A percentile compares a stretch with the other conserved stretches of the same genome.
phyloP scores from a whole-genome alignment of 2,113 vertebrate genomes.

The Syngnathus scovelli region DNA sequence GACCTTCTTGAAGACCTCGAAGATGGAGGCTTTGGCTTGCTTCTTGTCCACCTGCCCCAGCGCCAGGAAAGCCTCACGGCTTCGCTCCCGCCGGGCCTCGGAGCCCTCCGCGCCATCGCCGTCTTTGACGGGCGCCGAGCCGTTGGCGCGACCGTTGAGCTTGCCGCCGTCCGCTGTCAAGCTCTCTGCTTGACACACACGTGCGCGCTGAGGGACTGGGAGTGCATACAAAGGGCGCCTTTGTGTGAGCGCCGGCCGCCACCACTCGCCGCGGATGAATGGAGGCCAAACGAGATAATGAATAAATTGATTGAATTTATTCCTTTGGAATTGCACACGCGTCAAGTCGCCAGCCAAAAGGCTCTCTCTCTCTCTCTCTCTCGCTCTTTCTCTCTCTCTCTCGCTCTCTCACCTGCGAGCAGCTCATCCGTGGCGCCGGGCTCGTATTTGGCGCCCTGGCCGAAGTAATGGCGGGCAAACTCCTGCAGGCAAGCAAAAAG shows the following conservation, averaged over 20 bases:
- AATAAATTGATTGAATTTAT: slow-evolving; percentile 29
- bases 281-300: slow-evolving; percentile 40
- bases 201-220: neutral
- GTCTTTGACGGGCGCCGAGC: neutral
- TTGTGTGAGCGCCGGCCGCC: slow-evolving; percentile 23
- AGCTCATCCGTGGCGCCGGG: slow-evolving; percentile 66
- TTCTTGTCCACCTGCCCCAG: slow-evolving; percentile 37
- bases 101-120: neutral
- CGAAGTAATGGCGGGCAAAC: slow-evolving; percentile 59
- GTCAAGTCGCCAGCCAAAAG: too few species aligned
- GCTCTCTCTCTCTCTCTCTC: too few species aligned
- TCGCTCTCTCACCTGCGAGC: slow-evolving; percentile 59
- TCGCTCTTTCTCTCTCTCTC: too few species aligned
- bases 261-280: slow-evolving; percentile 30
- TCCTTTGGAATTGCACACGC: too few species aligned
- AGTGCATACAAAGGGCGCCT: slow-evolving; percentile 34
- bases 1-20: slow-evolving; percentile 77
- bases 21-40: slow-evolving; percentile 61
- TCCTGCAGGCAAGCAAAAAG: slow-evolving; percentile 34
- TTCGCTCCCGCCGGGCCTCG: neutral
- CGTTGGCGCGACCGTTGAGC: slow-evolving; percentile 36
- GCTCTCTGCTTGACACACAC: slow-evolving; percentile 16
- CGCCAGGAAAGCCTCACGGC: slow-evolving; percentile 46
- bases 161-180: slow-evolving; percentile 35
- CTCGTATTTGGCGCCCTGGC: slow-evolving; percentile 58